Base-by-base conservation (phyloP, 2,113 vertebrate species). In the Reinhardtius hippoglossoides region DNA sequence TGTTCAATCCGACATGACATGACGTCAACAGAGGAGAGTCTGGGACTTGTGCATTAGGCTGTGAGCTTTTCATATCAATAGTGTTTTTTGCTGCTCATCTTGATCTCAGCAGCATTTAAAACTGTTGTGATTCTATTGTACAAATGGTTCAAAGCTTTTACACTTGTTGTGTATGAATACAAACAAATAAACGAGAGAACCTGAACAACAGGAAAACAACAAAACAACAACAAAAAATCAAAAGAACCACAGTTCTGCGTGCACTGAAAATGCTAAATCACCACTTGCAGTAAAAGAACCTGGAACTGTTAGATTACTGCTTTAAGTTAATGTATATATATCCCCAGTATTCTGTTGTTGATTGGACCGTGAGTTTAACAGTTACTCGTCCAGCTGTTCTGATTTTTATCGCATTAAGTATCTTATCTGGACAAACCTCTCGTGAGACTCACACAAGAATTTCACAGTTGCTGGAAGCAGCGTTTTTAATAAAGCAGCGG, bases 381-480 rank as follows among this genome's bases (percentile, higher is more conserved):
- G 61, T 64, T 67, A 4, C 42, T 61, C 5, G n/a, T 37, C 80
- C 84, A 82, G 84, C 82, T 83, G 74, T 69, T 85, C n/a, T 52
- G 73, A 68, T 77, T 81, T 75, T 59, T 80, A 69, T 78, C 50
- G 10, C 63, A 78, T 75, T 84, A 77, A 74, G 74, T 21, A 68
- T 78, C 73, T 48, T 59, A 85, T 83, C 80, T 81, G 48, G 24
- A 78, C 50, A 69, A 84, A 78, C 56, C 54, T 66, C 84, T 68
- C 69, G 14, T 31, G 85, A 79, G 76, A 82, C 62, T 63, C 37
- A 18, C 65, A 83, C 61, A 83, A 74, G 58, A 80, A 67, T 74
- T 84, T 82, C 73, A 76, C 76, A 68, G 67, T 71, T 74, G 66
- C 68, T 88, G 24, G 71, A 81, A 62, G 71, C 60, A 42, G 52